Evolutionary conservation across 2,113 vertebrate species (phyloP).

Genomic region (Suncus etruscus): DNA sequence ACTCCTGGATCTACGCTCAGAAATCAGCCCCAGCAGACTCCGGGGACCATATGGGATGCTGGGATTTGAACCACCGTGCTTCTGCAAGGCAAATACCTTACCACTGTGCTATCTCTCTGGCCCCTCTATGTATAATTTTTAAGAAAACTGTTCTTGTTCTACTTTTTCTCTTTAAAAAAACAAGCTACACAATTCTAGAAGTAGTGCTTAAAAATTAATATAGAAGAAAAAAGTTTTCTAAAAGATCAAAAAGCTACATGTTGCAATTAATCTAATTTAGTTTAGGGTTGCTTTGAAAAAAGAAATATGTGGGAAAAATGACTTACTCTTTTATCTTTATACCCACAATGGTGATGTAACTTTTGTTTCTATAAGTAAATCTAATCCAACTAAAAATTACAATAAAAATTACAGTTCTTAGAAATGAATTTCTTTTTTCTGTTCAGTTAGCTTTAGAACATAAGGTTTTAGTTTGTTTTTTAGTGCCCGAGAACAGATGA

Average conservation of each 20-base stretch:
- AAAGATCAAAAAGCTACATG: background rate
- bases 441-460: background rate
- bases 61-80: too few relatives aligned
- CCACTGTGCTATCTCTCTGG: too few relatives aligned
- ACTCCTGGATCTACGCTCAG: too few relatives aligned
- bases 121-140: too few relatives aligned
- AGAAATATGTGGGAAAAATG: slow-evolving; percentile 41
- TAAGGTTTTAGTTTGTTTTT: background rate
- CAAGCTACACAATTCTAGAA: slow-evolving; percentile 9
- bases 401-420: background rate
- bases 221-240: slow-evolving; percentile 51
- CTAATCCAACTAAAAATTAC: slow-evolving; percentile 21
- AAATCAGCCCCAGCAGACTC: too few relatives aligned
- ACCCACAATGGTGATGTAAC: slow-evolving; percentile 6
- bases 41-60: too few relatives aligned
- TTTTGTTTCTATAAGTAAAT: slow-evolving; percentile 34
- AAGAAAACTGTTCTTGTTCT: background rate
- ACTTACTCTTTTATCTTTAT: slow-evolving; percentile 37
- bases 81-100: too few relatives aligned
- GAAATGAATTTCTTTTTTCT: slow-evolving; percentile 29
- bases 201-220: slow-evolving; percentile 25
- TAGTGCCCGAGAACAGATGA: too few relatives aligned
- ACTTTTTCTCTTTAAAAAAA: slow-evolving; percentile 46
- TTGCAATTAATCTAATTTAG: slow-evolving; percentile 44
- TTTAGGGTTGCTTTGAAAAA: slow-evolving; percentile 54